Conservation (phyloP, 2,113 vertebrate genomes). For the Zingel zingel region DNA sequence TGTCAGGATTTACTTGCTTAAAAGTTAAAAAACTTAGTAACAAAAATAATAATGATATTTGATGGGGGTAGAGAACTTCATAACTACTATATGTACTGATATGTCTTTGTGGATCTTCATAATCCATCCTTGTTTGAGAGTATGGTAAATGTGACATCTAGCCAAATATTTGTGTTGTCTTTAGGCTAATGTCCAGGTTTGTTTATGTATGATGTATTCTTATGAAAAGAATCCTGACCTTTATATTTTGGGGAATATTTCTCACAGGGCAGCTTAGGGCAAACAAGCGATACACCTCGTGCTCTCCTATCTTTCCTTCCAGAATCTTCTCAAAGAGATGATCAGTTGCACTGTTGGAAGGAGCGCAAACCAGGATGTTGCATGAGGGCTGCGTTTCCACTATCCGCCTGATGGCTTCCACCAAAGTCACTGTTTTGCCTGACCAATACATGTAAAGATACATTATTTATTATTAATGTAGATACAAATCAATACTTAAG, state of each 20-base stretch:
- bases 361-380: conserved; percentile 89
- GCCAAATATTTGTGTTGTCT: neutral
- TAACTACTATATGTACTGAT: neutral
- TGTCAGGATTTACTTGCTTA: neutral
- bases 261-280: conserved; percentile 80
- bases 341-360: conserved; percentile 90
- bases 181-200: neutral
- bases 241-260: conserved; percentile 71
- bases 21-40: neutral
- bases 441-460: conserved; percentile 4
- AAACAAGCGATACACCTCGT: conserved; percentile 83
- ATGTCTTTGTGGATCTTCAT: neutral
- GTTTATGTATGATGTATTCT: neutral
- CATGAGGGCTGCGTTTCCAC: conserved; percentile 67
- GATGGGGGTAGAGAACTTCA: neutral
- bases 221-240: conserved; percentile 1
- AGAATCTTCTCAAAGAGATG: conserved; percentile 88
- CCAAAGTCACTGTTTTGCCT: conserved; percentile 91
- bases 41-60: neutral
- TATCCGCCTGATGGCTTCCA: conserved; percentile 92
- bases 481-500: neutral
- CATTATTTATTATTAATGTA: neutral
- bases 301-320: conserved; percentile 62
- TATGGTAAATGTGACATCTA: neutral
- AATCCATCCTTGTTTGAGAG: neutral